Evolutionary conservation across 2,888 invertebrate genomes (phyloP).

Genomic region (Lasioglossum zephyrum): DNA sequence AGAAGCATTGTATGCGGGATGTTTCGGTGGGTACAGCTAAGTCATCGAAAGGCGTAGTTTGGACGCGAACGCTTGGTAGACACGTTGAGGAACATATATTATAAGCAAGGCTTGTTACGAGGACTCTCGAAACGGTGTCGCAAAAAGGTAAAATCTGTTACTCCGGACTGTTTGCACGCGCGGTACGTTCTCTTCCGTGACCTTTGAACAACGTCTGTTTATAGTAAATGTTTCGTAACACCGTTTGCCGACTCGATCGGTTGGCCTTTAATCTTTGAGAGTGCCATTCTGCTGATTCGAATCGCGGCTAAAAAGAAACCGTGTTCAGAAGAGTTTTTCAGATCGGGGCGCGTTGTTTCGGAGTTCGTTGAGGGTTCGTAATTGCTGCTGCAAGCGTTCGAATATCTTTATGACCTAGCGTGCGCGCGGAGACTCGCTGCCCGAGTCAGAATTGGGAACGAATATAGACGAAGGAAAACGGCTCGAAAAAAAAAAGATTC

Average conservation of each 20-base stretch:
- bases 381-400: neutral
- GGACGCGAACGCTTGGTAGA: neutral
- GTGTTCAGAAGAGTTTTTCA: neutral
- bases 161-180: neutral
- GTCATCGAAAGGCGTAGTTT: neutral
- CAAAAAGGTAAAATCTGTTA: neutral
- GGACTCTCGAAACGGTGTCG: neutral
- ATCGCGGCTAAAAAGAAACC: neutral
- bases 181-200: neutral
- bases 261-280: constrained; percentile 1
- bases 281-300: neutral
- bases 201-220: neutral
- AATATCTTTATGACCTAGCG: constrained; percentile 9
- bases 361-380: neutral
- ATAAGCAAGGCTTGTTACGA: neutral
- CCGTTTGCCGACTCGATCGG: neutral
- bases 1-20: neutral
- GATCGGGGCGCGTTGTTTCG: neutral
- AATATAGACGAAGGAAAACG: neutral
- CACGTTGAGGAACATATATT: neutral
- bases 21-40: neutral
- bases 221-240: constrained; percentile 13
- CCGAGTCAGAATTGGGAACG: neutral
- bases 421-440: neutral
- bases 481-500: neutral